phyloP scores from a whole-genome alignment of 2,797 vertebrate genomes.

The Lepus townsendii region DNA sequence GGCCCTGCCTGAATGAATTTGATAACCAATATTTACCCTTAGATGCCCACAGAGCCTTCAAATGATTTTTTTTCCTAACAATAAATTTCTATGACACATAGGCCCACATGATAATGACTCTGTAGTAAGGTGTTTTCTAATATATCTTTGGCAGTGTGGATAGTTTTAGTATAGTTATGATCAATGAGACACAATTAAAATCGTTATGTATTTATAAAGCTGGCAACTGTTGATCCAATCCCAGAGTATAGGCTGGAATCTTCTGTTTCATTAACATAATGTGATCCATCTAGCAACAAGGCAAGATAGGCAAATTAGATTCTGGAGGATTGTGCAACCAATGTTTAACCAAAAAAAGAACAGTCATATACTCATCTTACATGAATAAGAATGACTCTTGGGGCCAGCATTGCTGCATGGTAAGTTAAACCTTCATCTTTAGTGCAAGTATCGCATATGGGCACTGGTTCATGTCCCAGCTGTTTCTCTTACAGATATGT shows the following conservation, averaged over 20 bases:
- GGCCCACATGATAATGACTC: neutral
- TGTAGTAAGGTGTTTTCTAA: neutral
- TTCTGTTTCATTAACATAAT: neutral
- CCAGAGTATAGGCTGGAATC: neutral
- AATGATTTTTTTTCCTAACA: neutral
- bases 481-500: no score
- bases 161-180: constrained; percentile 39
- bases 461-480: no score
- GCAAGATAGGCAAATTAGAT: neutral
- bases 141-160: neutral
- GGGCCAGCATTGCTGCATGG: no score
- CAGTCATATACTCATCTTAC: neutral
- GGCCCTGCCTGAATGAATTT: constrained; percentile 27
- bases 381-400: neutral
- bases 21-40: neutral
- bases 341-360: neutral
- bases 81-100: neutral
- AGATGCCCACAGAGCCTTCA: neutral
- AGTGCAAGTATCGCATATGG: no score
- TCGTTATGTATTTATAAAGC: neutral
- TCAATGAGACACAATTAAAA: neutral
- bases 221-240: neutral
- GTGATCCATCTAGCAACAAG: neutral
- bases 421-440: no score
- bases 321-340: neutral